Evolutionary conservation across 2,113 vertebrate species (phyloP).

Genomic region (Melanotaenia duboulayi): DNA sequence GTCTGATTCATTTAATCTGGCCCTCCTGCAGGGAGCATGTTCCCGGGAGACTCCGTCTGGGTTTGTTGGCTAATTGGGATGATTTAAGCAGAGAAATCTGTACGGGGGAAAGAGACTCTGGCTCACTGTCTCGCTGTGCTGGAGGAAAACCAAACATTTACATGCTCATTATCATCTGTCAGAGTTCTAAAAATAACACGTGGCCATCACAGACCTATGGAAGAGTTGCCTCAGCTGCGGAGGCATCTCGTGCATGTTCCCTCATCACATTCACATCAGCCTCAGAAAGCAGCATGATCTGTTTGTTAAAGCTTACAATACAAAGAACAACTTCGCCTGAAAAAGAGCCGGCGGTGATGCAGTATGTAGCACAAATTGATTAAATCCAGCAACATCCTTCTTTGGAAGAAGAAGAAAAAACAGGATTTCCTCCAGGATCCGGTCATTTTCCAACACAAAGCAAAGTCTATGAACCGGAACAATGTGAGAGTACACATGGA

Average conservation of each 20-base stretch:
- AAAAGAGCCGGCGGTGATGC: background rate
- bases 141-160: slow-evolving; percentile 72
- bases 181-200: slow-evolving; percentile 54
- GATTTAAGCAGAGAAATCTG: slow-evolving; percentile 70
- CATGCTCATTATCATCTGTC: slow-evolving; percentile 68
- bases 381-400: background rate
- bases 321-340: background rate
- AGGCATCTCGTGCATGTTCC: background rate
- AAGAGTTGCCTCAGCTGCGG: slow-evolving; percentile 17
- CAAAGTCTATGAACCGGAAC: background rate
- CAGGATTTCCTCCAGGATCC: background rate
- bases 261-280: background rate
- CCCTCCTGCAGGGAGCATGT: slow-evolving; percentile 68
- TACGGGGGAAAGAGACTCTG: background rate
- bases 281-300: background rate
- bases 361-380: background rate
- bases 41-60: slow-evolving; percentile 71
- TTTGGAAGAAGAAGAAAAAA: too few species aligned
- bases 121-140: slow-evolving; percentile 44
- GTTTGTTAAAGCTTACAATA: background rate
- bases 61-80: slow-evolving; percentile 76
- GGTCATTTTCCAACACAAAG: too few species aligned
- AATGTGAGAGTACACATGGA: background rate
- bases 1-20: slow-evolving; percentile 71
- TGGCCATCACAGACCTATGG: slow-evolving; percentile 51